A percentile compares a stretch with the other conserved stretches of the same genome.
phyloP scores from a whole-genome alignment of 2,113 vertebrate genomes.

The Neoarius graeffei region DNA sequence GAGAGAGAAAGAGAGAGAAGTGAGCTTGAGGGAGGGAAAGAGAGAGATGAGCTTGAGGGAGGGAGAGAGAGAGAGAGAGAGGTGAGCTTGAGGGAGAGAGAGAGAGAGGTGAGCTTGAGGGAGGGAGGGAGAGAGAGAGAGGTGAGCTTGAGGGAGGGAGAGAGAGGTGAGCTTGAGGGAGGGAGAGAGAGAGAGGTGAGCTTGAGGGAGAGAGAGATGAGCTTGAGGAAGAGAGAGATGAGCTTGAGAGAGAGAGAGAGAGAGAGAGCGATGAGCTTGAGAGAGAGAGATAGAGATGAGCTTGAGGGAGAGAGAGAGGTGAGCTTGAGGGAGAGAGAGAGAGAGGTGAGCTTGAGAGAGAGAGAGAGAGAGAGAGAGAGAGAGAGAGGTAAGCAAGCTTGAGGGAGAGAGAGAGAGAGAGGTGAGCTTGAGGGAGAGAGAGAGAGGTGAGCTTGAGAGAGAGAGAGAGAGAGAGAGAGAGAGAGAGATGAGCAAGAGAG shows the following conservation, averaged over 20 bases:
- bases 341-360: too few species aligned
- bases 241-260: neutral
- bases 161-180: neutral
- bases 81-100: too few species aligned
- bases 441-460: neutral
- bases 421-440: too few species aligned
- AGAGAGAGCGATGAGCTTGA: neutral
- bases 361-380: neutral
- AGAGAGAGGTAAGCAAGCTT: neutral
- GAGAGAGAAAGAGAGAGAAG: too few species aligned
- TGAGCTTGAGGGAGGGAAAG: too few species aligned
- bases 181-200: neutral
- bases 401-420: neutral
- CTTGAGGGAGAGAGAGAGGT: too few species aligned
- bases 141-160: too few species aligned
- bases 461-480: neutral
- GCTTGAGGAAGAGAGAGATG: slow-evolving; percentile 1
- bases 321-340: neutral
- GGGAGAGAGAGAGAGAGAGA: too few species aligned
- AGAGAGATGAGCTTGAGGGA: too few species aligned
- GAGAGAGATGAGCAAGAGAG: neutral
- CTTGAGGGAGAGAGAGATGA: neutral
- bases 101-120: too few species aligned
- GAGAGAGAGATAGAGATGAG: neutral
- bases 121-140: neutral